phyloP scores from a whole-genome alignment of 1,140 invertebrate genomes.

The Diorhabda sublineata region DNA sequence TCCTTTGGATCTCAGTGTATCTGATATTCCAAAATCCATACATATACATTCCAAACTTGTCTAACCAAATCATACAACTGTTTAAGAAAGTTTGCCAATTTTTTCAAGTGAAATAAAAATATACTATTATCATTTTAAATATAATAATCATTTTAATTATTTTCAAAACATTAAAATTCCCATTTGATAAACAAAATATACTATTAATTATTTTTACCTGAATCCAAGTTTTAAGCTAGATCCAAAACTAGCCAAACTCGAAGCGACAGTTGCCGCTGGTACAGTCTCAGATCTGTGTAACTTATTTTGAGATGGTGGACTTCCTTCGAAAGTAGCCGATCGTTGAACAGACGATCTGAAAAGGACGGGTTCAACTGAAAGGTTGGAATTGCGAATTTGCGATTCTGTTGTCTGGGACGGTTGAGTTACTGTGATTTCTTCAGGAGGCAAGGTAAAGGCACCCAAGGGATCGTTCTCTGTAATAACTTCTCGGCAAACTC shows the following conservation, averaged over 20 bases:
- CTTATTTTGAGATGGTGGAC: slow-evolving; percentile 48
- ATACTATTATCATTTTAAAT: too few species aligned
- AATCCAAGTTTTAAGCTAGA: slow-evolving; percentile 79
- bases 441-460: slow-evolving; percentile 59
- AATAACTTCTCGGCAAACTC: slow-evolving; percentile 28
- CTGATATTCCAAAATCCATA: too few species aligned
- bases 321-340: slow-evolving; percentile 60
- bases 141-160: neutral
- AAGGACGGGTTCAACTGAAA: slow-evolving; percentile 39
- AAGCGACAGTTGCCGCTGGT: slow-evolving; percentile 67
- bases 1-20: too few species aligned
- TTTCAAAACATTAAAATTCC: neutral
- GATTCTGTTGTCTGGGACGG: slow-evolving; percentile 26
- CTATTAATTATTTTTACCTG: slow-evolving; percentile 58
- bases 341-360: slow-evolving; percentile 43
- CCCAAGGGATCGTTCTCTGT: slow-evolving; percentile 64
- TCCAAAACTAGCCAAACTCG: slow-evolving; percentile 69
- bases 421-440: slow-evolving; percentile 27
- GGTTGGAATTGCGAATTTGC: slow-evolving; percentile 19
- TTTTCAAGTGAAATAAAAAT: neutral
- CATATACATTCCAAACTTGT: too few species aligned
- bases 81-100: neutral
- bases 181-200: slow-evolving; percentile 53
- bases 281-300: slow-evolving; percentile 79
- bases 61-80: too few species aligned